Percentiles rank a stretch among this genome's conserved stretches.
phyloP scores from a whole-genome alignment of 2,113 vertebrate species.

The Paradisaea rubra region DNA sequence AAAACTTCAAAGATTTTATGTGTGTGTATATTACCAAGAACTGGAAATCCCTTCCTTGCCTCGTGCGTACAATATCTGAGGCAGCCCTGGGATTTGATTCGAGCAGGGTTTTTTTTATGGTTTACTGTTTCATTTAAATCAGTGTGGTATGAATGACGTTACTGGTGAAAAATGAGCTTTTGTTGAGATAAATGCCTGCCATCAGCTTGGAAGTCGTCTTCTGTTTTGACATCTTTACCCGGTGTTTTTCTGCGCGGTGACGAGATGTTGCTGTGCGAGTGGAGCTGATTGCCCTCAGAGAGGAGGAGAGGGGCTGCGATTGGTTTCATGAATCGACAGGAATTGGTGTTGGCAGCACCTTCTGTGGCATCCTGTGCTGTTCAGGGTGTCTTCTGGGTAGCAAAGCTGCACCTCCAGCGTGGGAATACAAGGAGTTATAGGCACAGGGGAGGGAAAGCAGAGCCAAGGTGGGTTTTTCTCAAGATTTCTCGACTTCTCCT shows the following conservation, averaged over 20 bases:
- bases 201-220: neutral
- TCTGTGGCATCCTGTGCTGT: neutral
- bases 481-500: neutral
- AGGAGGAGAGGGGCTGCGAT: neutral
- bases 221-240: neutral
- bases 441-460: neutral
- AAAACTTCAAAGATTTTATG: neutral
- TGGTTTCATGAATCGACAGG: fast-evolving
- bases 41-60: neutral
- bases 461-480: neutral
- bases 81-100: neutral
- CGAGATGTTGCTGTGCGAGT: neutral
- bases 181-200: neutral
- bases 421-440: neutral
- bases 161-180: neutral
- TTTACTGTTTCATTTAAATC: slow-evolving; percentile 35
- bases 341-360: fast-evolving
- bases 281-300: neutral
- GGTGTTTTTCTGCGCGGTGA: neutral
- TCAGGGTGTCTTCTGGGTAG: neutral
- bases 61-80: neutral
- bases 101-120: neutral
- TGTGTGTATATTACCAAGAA: neutral
- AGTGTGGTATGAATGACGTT: neutral
- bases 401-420: neutral